Conservation (phyloP, 2,888 invertebrate genomes). For the Habroteleia sp. region DNA sequence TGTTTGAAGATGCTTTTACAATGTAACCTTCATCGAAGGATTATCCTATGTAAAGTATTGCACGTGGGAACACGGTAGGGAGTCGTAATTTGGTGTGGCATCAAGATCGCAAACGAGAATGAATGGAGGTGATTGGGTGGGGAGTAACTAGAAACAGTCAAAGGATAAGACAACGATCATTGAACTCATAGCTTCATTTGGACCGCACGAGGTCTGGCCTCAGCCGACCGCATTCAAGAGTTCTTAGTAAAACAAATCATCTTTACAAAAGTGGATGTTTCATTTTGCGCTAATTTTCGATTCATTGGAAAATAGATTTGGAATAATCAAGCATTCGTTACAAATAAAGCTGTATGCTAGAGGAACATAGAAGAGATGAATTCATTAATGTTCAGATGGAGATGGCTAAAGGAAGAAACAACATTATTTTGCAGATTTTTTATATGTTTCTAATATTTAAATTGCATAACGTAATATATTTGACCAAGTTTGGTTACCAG, state of each 20-base stretch:
- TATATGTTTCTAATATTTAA: too few relatives aligned
- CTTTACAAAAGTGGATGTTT: constrained; percentile 53
- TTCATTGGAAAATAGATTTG: too few relatives aligned
- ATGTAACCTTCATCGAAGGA: constrained; percentile 40
- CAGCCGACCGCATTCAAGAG: constrained; percentile 54
- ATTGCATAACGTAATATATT: too few relatives aligned
- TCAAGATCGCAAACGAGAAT: constrained; percentile 65
- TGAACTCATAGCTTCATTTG: constrained; percentile 62
- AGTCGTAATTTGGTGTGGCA: constrained; percentile 63
- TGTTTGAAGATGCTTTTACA: constrained; percentile 17
- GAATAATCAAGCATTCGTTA: too few relatives aligned
- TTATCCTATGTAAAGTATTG: constrained; percentile 32
- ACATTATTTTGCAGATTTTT: too few relatives aligned
- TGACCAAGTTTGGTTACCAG: too few relatives aligned
- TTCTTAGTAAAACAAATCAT: constrained; percentile 67
- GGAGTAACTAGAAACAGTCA: constrained; percentile 52
- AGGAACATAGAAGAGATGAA: too few relatives aligned
- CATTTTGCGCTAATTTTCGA: constrained; percentile 27
- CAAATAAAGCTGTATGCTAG: too few relatives aligned
- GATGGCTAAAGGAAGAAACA: too few relatives aligned
- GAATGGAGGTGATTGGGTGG: constrained; percentile 20
- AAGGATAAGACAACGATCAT: constrained; percentile 63
- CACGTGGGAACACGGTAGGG: constrained; percentile 62
- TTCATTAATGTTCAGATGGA: too few relatives aligned
- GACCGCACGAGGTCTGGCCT: constrained; percentile 62